Evolutionary conservation across 2,113 vertebrate genomes (phyloP).

Genomic region (Phyllostomus hastatus): DNA sequence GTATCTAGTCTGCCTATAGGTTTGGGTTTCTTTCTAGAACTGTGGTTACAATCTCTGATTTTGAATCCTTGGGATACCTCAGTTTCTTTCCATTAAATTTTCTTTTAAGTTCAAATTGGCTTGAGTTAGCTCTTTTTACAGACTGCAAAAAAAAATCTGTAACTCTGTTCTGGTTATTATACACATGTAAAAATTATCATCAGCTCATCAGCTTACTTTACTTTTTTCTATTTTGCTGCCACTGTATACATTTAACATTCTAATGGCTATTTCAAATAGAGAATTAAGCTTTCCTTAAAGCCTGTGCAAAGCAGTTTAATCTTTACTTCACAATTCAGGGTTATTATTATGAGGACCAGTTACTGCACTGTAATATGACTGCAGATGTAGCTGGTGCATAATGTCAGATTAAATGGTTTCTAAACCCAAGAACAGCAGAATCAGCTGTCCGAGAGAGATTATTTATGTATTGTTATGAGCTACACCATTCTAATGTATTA

Average conservation of each 20-base stretch:
- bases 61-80: background rate
- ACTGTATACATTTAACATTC: background rate
- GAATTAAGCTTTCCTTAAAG: background rate
- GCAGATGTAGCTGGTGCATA: background rate
- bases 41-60: background rate
- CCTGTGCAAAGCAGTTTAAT: background rate
- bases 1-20: background rate
- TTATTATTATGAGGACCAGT: background rate
- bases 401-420: background rate
- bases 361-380: background rate
- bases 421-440: background rate
- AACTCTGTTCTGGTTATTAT: background rate
- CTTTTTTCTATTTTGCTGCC: background rate
- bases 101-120: background rate
- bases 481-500: background rate
- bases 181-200: background rate
- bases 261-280: background rate
- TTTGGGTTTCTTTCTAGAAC: background rate
- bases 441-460: background rate
- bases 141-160: background rate
- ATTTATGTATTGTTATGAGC: background rate
- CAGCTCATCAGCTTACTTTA: background rate
- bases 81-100: conserved; percentile 24
- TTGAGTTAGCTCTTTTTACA: background rate
- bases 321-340: background rate